A percentile compares a stretch with the other conserved stretches of the same genome.
These are phyloP conservation scores for Propithecus deckenii DNA, from an alignment of 2,797 vertebrate genomes.

Conservation along the genomic window DNA sequence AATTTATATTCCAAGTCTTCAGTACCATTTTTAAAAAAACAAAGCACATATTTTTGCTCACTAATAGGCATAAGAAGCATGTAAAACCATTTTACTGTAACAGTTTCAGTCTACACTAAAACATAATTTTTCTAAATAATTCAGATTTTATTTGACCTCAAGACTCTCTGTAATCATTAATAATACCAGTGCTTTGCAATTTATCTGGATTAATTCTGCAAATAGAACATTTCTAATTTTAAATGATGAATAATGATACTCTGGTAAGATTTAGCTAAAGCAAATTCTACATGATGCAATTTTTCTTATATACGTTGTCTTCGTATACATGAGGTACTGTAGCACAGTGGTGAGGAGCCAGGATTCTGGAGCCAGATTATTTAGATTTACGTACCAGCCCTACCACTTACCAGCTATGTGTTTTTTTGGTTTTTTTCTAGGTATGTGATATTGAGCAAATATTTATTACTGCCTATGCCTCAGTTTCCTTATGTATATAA, in stretches of 20 bases:
- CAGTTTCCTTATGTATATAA: neutral
- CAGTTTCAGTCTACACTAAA: constrained; percentile 11
- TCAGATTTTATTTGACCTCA: constrained; percentile 16
- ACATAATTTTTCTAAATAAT: neutral
- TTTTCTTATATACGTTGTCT: neutral
- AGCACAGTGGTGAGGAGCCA: neutral
- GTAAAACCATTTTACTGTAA: neutral
- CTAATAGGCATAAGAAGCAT: neutral
- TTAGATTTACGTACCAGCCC: neutral
- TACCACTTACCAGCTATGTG: neutral
- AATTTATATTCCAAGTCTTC: neutral
- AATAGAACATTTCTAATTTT: neutral
- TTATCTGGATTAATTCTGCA: neutral
- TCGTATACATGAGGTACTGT: neutral
- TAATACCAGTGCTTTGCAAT: constrained; percentile 26
- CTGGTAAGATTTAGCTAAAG: neutral
- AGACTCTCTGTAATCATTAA: neutral
- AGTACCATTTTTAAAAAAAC: neutral
- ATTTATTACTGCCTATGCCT: neutral
- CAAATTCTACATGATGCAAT: neutral
- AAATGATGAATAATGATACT: neutral
- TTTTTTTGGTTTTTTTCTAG: neutral
- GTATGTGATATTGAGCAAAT: neutral
- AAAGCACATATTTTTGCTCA: constrained; percentile 30
- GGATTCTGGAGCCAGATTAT: neutral